These are phyloP conservation scores for Agapostemon virescens DNA, from an alignment of 2,888 invertebrate genomes.

Conservation along the genomic window DNA sequence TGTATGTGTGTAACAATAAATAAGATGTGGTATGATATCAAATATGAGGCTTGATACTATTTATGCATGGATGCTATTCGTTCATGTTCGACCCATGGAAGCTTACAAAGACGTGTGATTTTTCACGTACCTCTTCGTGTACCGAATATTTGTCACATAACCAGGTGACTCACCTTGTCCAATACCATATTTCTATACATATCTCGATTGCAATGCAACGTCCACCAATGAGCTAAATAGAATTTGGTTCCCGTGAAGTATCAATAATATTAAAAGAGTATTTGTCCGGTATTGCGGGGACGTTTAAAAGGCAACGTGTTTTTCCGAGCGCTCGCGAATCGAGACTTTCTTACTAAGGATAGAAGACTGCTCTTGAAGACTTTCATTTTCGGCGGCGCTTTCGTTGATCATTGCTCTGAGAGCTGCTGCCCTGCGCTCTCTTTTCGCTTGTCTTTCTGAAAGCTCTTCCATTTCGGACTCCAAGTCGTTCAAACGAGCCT, in stretches of 20 bases:
- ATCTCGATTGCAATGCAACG: background rate
- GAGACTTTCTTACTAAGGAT: constrained; percentile 71
- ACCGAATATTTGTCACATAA: background rate
- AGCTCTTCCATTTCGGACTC: constrained; percentile 89
- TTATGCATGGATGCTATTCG: too few relatives aligned
- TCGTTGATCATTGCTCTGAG: constrained; percentile 87
- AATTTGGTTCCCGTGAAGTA: background rate
- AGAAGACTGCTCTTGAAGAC: constrained; percentile 65
- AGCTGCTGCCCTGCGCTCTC: constrained; percentile 87
- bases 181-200: background rate
- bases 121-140: too few relatives aligned
- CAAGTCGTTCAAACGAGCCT: constrained; percentile 86
- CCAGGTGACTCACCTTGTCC: background rate
- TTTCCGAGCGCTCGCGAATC: constrained; percentile 73
- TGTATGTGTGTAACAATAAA: too few relatives aligned
- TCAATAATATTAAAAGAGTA: background rate
- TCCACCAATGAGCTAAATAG: background rate
- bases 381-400: constrained; percentile 80
- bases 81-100: too few relatives aligned
- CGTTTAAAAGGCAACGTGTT: constrained; percentile 78
- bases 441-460: constrained; percentile 85
- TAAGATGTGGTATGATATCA: too few relatives aligned
- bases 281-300: background rate
- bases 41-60: too few relatives aligned
- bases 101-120: too few relatives aligned